Evolutionary conservation across 2,113 vertebrate genomes (phyloP).

Genomic region (Litocranius walleri): DNA sequence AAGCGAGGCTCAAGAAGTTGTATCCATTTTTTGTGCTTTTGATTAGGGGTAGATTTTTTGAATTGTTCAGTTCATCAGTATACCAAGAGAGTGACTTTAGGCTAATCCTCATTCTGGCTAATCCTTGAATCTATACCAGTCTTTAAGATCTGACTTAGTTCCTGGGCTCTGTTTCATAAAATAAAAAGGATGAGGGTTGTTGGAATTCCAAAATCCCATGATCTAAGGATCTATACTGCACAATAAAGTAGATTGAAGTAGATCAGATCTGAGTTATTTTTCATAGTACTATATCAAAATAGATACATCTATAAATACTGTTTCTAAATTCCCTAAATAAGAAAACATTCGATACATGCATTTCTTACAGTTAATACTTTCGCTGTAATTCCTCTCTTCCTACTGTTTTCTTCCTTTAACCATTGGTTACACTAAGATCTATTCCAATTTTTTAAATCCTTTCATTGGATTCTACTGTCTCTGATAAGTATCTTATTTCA

Average conservation of each 20-base stretch:
- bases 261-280: not conserved
- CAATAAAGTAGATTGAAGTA: not conserved
- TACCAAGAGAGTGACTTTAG: not conserved
- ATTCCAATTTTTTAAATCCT: not conserved
- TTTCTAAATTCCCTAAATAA: not conserved
- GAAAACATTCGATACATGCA: not conserved
- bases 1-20: not conserved
- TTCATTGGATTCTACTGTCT: not conserved
- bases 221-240: not conserved
- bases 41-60: not conserved
- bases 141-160: not conserved
- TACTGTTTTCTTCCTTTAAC: not conserved
- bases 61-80: not conserved
- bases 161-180: not conserved
- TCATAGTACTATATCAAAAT: not conserved
- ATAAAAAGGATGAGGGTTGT: not conserved
- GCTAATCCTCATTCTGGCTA: not conserved
- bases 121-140: not conserved
- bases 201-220: not conserved
- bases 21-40: not conserved
- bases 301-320: not conserved
- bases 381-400: not conserved
- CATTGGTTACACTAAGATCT: not conserved
- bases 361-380: not conserved
- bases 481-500: not conserved